Base-by-base conservation (phyloP, 2,797 vertebrate genomes). In the Paedocypris micromegethes region DNA sequence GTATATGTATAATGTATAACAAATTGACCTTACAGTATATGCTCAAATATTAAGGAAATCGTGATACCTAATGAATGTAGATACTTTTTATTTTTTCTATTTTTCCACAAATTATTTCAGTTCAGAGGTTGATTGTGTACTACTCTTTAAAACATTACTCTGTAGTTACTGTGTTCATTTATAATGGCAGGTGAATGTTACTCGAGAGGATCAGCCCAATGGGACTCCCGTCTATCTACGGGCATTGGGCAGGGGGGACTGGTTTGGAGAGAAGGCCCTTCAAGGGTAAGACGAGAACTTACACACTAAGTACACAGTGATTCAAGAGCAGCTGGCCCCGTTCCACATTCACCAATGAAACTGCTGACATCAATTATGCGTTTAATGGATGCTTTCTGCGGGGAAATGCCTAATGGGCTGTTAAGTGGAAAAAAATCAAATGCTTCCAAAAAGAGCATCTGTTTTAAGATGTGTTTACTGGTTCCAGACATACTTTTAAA, bases 241-340 rank as follows among this genome's bases (percentile, higher is more conserved):
- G 70, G 89, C 88, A 3, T 85, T 94, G 75, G 90, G 85, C 5
- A 94, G 90, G 82, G 92, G 92, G 74, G 91, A 93, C 68, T 94
- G 92, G 92, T 94, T 94, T 88, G 92, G 92, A 82, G 92, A 94
- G 79, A 94, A 92, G 79, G 92, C 92, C n/a, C 88, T 94, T 72
- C 92, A 94, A 66, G 92, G 92, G 92, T 94, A 84, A 90, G 90
- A 62, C 39, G 8, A 4, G 6, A 59, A 5, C 1, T 42, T 42
- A 23, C 23, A 57, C 46, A 42, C 58, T 42, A 41, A 9, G 38
- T 43, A 48, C n/a, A 50, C 8, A 45, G 23, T 2, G 2, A 49
- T 45, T 7, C 5, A 9, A 40, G n/a, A 37, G 6, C 58, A 62
- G 51, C 52, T 63, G 45, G 44, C 50, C 23, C 37, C 65, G 45